Base-by-base conservation (phyloP, 2,888 invertebrate species). In the Aromia moschata region DNA sequence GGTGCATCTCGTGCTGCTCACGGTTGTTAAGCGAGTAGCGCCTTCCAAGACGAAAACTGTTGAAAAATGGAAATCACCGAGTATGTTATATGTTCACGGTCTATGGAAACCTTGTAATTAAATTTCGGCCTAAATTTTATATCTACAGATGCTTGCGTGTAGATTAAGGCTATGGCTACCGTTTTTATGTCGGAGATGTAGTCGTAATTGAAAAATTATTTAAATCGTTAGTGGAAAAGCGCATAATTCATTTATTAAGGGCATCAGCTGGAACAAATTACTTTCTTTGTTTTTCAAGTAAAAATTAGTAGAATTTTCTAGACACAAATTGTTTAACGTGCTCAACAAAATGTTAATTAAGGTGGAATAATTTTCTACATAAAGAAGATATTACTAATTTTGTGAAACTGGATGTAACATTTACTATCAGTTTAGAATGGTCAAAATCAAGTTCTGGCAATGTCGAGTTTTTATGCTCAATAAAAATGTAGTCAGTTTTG, bases 131-230 rank as follows among this genome's bases (percentile, higher is more conserved):
- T 43, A 20, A 43, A 43, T 43, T 20, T 43, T 20, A 43, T 43
- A 18, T n/a, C 11, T 43, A 20, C 1, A 43, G 43, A 43, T 43
- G 20, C 20, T 12, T 43, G 43, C 20, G 20, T 11, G 43, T 25
- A 43, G 43, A 43, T 43, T 43, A 43, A 43, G 14, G 9, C 7
- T 20, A 43, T 18, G 10, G 43, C 43, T 43, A 43, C 43, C 43
- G 43, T 43, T 17, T 25, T 11, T 20, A 43, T 7, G 16, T 9
- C 11, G 41, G 41, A 41, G 41, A 12, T 41, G 14, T 17, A 14
- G 12, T 10, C 12, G 11, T 43, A 43, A 43, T 43, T 20, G 43
- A 43, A 20, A 43, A 43, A 43, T 43, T 43, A 43, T 43, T 43
- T 43, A 43, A 17, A 43, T 43, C n/a, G n/a, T 43, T n/a, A 12